Percentiles rank a stretch among this genome's conserved stretches.
These are phyloP conservation scores for Alouatta palliata DNA, from an alignment of 2,113 vertebrate species.

Conservation along the genomic window DNA sequence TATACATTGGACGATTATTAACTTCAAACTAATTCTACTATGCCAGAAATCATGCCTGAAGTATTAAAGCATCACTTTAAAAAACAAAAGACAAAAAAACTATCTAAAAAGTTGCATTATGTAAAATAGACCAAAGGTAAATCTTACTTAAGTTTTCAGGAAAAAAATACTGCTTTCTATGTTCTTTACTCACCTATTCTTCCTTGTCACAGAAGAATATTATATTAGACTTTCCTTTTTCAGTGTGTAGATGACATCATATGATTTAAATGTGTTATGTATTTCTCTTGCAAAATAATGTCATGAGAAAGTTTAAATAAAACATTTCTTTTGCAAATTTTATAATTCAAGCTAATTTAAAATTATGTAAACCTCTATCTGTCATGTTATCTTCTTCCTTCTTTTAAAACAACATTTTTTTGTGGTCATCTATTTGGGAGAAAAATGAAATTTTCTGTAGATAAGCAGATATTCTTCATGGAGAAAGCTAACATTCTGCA, in stretches of 20 bases:
- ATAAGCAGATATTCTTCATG: slow-evolving; percentile 23
- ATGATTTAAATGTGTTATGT: slow-evolving; percentile 48
- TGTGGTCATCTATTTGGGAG: background rate
- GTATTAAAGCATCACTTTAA: slow-evolving; percentile 30
- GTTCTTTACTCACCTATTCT: slow-evolving; percentile 21
- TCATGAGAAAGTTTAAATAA: slow-evolving; percentile 38
- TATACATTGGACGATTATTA: slow-evolving; percentile 50
- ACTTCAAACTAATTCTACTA: slow-evolving; percentile 49
- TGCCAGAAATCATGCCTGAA: slow-evolving; percentile 19
- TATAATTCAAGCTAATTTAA: slow-evolving; percentile 36
- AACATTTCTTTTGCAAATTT: background rate
- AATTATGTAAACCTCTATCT: slow-evolving; percentile 38
- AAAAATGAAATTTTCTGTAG: slow-evolving; percentile 45
- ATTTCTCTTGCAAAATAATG: slow-evolving; percentile 34
- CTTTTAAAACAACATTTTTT: slow-evolving; percentile 28
- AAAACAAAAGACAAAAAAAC: background rate
- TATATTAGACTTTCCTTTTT: slow-evolving; percentile 42
- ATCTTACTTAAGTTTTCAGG: slow-evolving; percentile 19
- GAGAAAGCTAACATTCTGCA: background rate
- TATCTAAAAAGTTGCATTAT: slow-evolving; percentile 42
- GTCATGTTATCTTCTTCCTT: background rate
- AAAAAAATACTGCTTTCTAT: slow-evolving; percentile 54
- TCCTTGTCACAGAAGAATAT: slow-evolving; percentile 41
- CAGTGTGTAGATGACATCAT: slow-evolving; percentile 25
- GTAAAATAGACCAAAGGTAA: slow-evolving; percentile 25